Evolutionary conservation across 2,113 vertebrate species (phyloP), one percentile per base, ranked within the genome.

Genomic region (Alosa alosa): DNA sequence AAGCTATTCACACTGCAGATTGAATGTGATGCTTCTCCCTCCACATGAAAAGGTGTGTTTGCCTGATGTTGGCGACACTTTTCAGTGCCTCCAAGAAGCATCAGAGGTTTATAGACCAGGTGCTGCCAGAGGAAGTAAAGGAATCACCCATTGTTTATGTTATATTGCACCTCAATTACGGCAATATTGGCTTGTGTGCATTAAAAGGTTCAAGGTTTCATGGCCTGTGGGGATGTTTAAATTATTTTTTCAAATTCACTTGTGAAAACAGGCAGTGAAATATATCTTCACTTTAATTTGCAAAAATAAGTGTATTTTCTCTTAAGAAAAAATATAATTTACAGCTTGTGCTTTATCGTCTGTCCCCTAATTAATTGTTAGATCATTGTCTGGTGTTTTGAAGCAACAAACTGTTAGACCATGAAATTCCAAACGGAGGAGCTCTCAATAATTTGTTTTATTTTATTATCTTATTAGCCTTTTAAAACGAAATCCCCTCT

Each of bases 21-120:
- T 90, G 78, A 92, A 91, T 90, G 88, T 89, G 87, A 88, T 82
- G 86, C 64, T 90, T 84, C 57, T 90, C 87, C 44, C 82, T 7
- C 86, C 88, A 89, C 46, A 68, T 46, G 20, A 85, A 60, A 87
- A 88, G 85, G 84, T 88, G 82, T 86, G 83, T 85, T 85, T 82
- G 84, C 60, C 57, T 84, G 82, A 78, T 13, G 72, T n/a, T 44
- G 64, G 85, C 87, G 88, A 89, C 78, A 86, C 86, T 90, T 11
- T 39, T 78, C 36, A 36, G 36, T 44, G 46, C 49, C 83, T 44
- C 25, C 52, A 83, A 55, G 72, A 64, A 46, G 39, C 45, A 25
- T 84, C 39, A 84, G 60, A 3, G 31, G 31, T 36, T 82, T 31
- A 90, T 90, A 88, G 87, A 92, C 90, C 83, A 83, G 2, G 22